Evolutionary conservation across 2,888 invertebrate genomes (phyloP).

Genomic region (Ormyrus thymus): DNA sequence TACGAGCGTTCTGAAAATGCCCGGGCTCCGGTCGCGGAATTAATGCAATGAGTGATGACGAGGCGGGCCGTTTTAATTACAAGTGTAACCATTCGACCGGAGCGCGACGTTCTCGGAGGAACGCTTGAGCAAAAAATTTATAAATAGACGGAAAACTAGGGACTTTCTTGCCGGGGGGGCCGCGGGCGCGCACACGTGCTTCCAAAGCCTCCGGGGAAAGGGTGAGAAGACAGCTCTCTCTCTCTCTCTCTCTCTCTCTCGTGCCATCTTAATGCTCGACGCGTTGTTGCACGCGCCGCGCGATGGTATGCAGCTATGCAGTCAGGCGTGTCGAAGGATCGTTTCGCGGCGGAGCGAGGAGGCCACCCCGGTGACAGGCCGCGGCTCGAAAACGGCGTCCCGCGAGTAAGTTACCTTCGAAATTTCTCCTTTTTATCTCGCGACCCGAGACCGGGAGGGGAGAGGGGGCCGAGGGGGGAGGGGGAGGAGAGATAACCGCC

Average conservation of each 20-base stretch:
- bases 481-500: neutral
- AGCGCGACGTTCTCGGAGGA: neutral
- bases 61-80: too few relatives aligned
- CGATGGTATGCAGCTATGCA: slow-evolving; percentile 71
- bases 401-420: too few relatives aligned
- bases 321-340: slow-evolving; percentile 70
- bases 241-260: slow-evolving; percentile 9
- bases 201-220: neutral
- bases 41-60: too few relatives aligned
- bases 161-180: too few relatives aligned
- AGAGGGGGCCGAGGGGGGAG: too few relatives aligned
- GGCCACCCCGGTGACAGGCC: slow-evolving; percentile 70
- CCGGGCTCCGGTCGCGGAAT: too few relatives aligned
- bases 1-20: too few relatives aligned
- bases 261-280: slow-evolving; percentile 48
- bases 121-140: neutral
- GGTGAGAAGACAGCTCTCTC: slow-evolving; percentile 14
- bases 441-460: neutral
- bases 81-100: too few relatives aligned
- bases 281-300: slow-evolving; percentile 48
- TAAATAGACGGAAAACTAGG: neutral
- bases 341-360: slow-evolving; percentile 67
- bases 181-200: neutral
- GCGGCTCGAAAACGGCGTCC: neutral
- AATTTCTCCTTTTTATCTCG: slow-evolving; percentile 13